Conservation (phyloP, 2,797 vertebrate genomes). For the Sebastes paucispinis region DNA sequence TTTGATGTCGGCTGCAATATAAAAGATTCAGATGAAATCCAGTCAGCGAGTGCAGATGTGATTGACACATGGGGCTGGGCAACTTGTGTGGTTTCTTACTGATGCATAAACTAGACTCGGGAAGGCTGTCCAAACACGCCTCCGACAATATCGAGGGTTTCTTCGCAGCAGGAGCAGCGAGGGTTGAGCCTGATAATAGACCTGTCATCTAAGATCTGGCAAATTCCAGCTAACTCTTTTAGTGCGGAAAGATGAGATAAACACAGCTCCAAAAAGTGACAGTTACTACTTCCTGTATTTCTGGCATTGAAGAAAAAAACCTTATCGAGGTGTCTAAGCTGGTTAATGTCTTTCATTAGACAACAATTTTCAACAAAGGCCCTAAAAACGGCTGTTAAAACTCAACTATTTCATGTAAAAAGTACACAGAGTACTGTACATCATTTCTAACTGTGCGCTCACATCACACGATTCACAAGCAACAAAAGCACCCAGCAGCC, state of each 20-base stretch:
- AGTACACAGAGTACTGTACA: neutral
- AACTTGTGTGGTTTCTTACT: slow-evolving; percentile 52
- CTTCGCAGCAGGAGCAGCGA: slow-evolving; percentile 24
- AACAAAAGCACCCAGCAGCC: neutral
- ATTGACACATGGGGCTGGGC: slow-evolving; percentile 59
- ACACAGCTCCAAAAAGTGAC: slow-evolving; percentile 18
- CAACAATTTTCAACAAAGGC: neutral
- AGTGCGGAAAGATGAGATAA: slow-evolving; percentile 39
- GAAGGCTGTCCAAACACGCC: slow-evolving; percentile 57
- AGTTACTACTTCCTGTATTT: slow-evolving; percentile 4
- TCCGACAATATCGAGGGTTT: slow-evolving; percentile 44
- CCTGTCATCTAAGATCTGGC: slow-evolving; percentile 56
- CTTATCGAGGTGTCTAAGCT: neutral
- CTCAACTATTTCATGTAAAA: neutral
- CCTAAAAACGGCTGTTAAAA: neutral
- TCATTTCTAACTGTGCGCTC: neutral
- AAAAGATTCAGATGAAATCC: slow-evolving; percentile 59
- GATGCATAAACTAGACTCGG: slow-evolving; percentile 56
- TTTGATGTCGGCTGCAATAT: slow-evolving; percentile 37
- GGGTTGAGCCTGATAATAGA: slow-evolving; percentile 52
- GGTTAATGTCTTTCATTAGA: slow-evolving; percentile 19
- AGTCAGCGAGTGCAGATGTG: slow-evolving; percentile 42
- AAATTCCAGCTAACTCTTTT: slow-evolving; percentile 46
- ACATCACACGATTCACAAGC: neutral
- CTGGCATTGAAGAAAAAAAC: neutral